phyloP scores from a whole-genome alignment of 2,797 vertebrate species.

The Melanotaenia maccullochi region DNA sequence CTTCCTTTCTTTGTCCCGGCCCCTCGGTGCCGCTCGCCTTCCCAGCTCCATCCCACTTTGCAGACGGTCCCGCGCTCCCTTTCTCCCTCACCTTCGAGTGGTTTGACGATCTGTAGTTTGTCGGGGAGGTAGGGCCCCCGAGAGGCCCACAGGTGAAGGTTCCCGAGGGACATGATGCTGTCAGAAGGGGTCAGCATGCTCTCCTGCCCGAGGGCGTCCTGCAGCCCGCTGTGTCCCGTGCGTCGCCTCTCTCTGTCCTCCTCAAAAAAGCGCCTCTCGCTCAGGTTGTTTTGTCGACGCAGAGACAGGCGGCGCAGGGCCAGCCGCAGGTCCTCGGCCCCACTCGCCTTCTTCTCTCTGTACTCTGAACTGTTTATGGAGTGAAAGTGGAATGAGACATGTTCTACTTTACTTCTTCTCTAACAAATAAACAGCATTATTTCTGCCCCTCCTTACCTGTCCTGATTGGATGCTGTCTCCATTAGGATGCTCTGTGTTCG shows the following conservation, averaged over 20 bases:
- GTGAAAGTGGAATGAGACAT: neutral
- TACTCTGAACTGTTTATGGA: slow-evolving; percentile 65
- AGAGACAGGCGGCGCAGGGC: slow-evolving; percentile 94
- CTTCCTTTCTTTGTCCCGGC: slow-evolving; percentile 48
- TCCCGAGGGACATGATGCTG: slow-evolving; percentile 96
- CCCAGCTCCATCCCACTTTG: slow-evolving; percentile 46
- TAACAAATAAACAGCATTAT: neutral
- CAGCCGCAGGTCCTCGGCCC: slow-evolving; percentile 91
- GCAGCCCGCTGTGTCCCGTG: slow-evolving; percentile 83
- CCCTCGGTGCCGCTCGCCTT: slow-evolving; percentile 29
- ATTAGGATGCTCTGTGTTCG: slow-evolving; percentile 92
- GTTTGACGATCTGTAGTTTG: slow-evolving; percentile 99
- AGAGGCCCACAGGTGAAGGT: slow-evolving; percentile 90
- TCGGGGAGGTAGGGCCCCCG: slow-evolving; percentile 94
- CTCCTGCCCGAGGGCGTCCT: slow-evolving; percentile 79
- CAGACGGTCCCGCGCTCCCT: slow-evolving; percentile 21
- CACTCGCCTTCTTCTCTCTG: slow-evolving; percentile 87
- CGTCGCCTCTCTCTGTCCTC: slow-evolving; percentile 90
- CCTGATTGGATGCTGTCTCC: slow-evolving; percentile 84
- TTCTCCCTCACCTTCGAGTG: slow-evolving; percentile 93
- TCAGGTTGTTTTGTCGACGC: slow-evolving; percentile 93
- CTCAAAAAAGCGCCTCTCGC: slow-evolving; percentile 93
- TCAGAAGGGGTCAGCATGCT: slow-evolving; percentile 89
- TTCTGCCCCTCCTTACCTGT: slow-evolving; percentile 49
- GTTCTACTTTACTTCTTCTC: neutral